A percentile compares a stretch with the other conserved stretches of the same genome.
These are phyloP conservation scores for Nasonia vitripennis DNA, from an alignment of 1,140 invertebrate species.

Conservation along the genomic window DNA sequence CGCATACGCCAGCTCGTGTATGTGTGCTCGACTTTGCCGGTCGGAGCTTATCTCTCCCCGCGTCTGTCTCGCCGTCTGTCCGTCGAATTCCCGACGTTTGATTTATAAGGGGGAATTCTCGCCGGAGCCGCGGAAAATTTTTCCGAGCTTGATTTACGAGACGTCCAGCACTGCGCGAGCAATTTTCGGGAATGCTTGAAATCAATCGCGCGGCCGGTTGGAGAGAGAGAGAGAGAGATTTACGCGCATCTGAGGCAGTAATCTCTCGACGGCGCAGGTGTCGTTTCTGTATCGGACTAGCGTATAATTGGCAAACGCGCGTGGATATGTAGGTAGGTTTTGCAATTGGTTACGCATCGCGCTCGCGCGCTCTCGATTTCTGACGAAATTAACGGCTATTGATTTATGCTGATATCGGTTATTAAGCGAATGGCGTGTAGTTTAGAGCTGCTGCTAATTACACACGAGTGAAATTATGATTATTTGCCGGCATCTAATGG, in stretches of 20 bases:
- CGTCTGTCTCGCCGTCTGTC: background rate
- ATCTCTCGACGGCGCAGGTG: too few relatives aligned
- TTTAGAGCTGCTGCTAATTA: background rate
- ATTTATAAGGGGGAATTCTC: constrained; percentile 34
- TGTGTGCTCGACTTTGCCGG: background rate
- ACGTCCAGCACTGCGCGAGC: background rate
- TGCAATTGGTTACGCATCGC: background rate
- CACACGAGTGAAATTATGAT: background rate
- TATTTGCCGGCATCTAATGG: background rate
- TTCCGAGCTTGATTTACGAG: constrained; percentile 29
- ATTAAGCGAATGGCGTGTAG: background rate
- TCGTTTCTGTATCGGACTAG: too few relatives aligned
- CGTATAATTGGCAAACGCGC: background rate
- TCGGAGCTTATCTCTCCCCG: background rate
- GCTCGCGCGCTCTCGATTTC: background rate
- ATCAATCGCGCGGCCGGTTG: too few relatives aligned
- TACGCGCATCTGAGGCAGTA: too few relatives aligned
- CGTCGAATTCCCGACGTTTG: constrained; percentile 9
- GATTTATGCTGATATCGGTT: background rate
- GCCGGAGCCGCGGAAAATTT: background rate
- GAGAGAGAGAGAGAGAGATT: too few relatives aligned
- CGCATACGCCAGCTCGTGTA: background rate
- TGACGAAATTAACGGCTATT: background rate
- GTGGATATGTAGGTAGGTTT: background rate
- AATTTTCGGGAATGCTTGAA: background rate